Conservation (phyloP, 2,888 invertebrate genomes). For the Meta bourneti region DNA sequence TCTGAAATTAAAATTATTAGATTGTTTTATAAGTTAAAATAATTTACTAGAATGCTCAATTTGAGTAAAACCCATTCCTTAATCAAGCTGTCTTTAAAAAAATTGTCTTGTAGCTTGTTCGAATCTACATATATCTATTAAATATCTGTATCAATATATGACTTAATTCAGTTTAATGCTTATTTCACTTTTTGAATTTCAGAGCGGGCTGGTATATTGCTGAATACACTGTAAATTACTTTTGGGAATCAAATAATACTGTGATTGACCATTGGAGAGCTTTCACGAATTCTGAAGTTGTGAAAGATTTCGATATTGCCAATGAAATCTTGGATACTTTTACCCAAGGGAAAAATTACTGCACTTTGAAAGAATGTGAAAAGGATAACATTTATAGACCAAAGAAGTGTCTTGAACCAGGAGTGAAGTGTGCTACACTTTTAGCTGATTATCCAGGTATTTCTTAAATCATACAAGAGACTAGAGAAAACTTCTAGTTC, state of each 20-base stretch:
- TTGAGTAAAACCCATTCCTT: no score
- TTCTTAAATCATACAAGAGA: not conserved
- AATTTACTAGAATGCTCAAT: no score
- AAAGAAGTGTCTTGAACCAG: slow-evolving; percentile 82
- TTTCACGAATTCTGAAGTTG: slow-evolving; percentile 82
- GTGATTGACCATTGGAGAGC: slow-evolving; percentile 84
- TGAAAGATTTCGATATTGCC: slow-evolving; percentile 82
- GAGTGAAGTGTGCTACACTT: slow-evolving; percentile 81
- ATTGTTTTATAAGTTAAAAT: no score
- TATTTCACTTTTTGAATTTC: slow-evolving; percentile 40
- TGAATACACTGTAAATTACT: slow-evolving; percentile 79
- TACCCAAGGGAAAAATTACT: slow-evolving; percentile 79
- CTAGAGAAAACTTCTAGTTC: not conserved
- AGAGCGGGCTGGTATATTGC: slow-evolving; percentile 82
- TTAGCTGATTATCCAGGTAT: slow-evolving; percentile 82
- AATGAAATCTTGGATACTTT: slow-evolving; percentile 18
- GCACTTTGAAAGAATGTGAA: slow-evolving; percentile 82
- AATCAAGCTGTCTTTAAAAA: no score
- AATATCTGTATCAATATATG: no score
- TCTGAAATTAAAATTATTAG: no score
- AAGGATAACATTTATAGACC: slow-evolving; percentile 84
- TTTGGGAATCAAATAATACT: slow-evolving; percentile 78
- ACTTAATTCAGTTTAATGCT: no score
- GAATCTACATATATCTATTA: no score
- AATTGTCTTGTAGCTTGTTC: no score